Evolutionary conservation across 2,113 vertebrate genomes (phyloP).

Genomic region (Petrocephalus microphthalmus): DNA sequence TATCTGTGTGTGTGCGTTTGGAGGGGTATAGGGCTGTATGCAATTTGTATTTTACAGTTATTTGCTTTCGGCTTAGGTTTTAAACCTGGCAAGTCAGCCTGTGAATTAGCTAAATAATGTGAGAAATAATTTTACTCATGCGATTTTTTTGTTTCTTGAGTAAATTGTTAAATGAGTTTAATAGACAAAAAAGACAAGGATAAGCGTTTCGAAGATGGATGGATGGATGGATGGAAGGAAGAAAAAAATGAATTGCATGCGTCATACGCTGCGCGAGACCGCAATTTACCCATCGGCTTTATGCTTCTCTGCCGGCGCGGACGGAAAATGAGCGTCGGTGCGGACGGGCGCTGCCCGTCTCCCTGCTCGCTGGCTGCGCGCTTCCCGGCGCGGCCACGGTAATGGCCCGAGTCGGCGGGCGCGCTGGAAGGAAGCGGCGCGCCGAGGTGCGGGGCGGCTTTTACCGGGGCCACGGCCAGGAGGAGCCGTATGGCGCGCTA

Average conservation of each 20-base stretch:
- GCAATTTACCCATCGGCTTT: neutral
- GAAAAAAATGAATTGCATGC: neutral
- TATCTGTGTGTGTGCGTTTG: neutral
- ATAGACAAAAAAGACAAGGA: neutral
- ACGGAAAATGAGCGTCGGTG: neutral
- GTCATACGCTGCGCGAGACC: neutral
- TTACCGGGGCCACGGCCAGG: conserved; percentile 66
- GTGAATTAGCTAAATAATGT: neutral
- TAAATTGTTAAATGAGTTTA: neutral
- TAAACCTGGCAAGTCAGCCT: neutral
- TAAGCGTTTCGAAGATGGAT: neutral
- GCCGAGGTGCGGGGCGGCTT: conserved; percentile 45
- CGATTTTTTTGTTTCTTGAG: neutral
- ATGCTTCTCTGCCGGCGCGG: neutral
- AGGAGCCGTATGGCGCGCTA: conserved; percentile 67
- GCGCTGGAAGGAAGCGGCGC: neutral
- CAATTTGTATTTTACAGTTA: neutral
- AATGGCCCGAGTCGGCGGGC: neutral
- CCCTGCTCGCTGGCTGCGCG: neutral
- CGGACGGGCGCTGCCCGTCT: neutral
- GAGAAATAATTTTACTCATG: neutral
- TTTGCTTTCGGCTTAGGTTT: neutral
- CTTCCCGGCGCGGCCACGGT: neutral
- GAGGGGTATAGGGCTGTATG: neutral
- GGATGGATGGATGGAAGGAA: neutral